Evolutionary conservation across 1,140 invertebrate species (phyloP).

Genomic region (Temnothorax curvispinosus): DNA sequence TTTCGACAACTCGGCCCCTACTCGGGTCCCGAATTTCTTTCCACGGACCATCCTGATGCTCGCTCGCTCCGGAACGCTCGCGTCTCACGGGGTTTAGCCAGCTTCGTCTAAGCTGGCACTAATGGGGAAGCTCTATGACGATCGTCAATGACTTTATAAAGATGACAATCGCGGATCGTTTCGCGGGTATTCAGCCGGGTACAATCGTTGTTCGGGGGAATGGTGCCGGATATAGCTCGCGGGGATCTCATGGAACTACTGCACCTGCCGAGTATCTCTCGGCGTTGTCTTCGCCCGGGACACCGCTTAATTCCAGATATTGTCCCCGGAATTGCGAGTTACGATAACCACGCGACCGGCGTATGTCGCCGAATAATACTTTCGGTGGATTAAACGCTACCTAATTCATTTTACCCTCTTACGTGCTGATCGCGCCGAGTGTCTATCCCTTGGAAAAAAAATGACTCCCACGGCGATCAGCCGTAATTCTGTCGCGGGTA

Average conservation of each 20-base stretch:
- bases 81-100: not conserved
- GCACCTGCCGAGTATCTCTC: constrained; percentile 16
- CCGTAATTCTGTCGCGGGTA: constrained; percentile 22
- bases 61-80: not conserved
- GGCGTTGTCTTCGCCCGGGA: not conserved
- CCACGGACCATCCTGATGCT: not conserved
- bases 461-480: constrained; percentile 38
- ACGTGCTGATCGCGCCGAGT: constrained; percentile 26
- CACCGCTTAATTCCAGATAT: constrained; percentile 46
- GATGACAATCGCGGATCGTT: not conserved
- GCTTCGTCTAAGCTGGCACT: not conserved
- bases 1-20: constrained; percentile 27
- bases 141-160: not conserved
- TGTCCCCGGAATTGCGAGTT: constrained; percentile 31
- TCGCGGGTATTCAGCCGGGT: not conserved
- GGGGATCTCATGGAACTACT: not conserved
- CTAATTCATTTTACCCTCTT: constrained; percentile 29
- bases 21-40: constrained; percentile 35
- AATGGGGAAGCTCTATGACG: not conserved
- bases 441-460: not conserved
- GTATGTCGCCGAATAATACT: constrained; percentile 18
- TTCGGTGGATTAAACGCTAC: constrained; percentile 16
- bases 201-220: not conserved
- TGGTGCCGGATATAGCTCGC: constrained; percentile 22
- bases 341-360: constrained; percentile 1